Evolutionary conservation across 2,888 invertebrate species (phyloP), one percentile per base, ranked within the genome.

Genomic region (Chymomyza caudatula): DNA sequence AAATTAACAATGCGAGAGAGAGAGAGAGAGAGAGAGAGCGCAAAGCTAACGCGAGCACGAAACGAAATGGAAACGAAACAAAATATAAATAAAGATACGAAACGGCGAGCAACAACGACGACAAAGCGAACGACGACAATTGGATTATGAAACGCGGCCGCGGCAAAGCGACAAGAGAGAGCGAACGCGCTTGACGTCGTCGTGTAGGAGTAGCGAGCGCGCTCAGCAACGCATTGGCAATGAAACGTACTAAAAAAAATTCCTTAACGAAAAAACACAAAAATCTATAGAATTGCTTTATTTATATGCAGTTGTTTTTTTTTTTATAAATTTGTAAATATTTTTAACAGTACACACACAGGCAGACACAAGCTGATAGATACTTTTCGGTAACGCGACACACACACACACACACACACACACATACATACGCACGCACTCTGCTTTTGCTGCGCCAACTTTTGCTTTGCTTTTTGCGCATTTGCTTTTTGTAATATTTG

Each of bases 11-110:
- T 19, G 42, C 15, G 22, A 44, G 44, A 43, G 19, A 49, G 11
- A 44, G 63, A 65, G 61, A 37, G 37, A 37, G 37, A 4, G n/a
- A 44, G 13, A 44, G 44, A 44, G 44, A 44, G 42, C 17, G 42
- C 2, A n/a, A n/a, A n/a, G n/a, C n/a, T n/a, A 37, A 57, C 65
- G 67, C 62, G 66, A 56, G 61, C 63, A 60, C 63, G 78, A 67
- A 83, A 85, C 78, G 61, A 29, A 54, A 65, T 80, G 83, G 74
- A 73, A 78, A 56, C 71, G 81, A 66, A 85, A 83, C 84, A 86
- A 82, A 82, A 85, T 86, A 86, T 83, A 81, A 85, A 81, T 81
- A 81, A 81, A 77, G 76, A 79, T 79, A 85, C 77, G 69, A 73
- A 71, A 73, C 69, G 67, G 58, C 63, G 59, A 59, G 64, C 53